A percentile compares a stretch with the other conserved stretches of the same genome.
These are phyloP conservation scores for Drosophila carrolli DNA, from an alignment of 1,140 invertebrate species.

Conservation along the genomic window DNA sequence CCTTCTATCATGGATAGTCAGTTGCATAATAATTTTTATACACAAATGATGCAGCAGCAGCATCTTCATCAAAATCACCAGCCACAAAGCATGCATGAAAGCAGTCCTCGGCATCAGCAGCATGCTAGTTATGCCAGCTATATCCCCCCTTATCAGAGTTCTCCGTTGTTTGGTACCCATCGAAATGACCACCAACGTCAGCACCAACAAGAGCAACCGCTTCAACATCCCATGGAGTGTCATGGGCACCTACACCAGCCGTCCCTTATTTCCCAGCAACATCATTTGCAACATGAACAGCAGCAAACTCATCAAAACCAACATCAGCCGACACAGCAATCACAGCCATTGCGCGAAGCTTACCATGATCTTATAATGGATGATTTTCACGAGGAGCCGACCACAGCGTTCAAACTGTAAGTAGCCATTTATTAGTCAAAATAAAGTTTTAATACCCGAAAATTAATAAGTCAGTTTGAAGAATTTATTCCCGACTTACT, in stretches of 20 bases:
- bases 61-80: constrained; percentile 58
- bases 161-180: constrained; percentile 55
- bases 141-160: constrained; percentile 52
- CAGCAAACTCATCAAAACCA: constrained; percentile 13
- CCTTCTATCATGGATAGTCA: constrained; percentile 31
- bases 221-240: constrained; percentile 42
- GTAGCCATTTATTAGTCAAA: constrained; percentile 21
- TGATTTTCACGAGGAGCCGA: constrained; percentile 74
- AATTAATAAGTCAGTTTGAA: too few relatives aligned
- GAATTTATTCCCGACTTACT: too few relatives aligned
- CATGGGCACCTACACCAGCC: constrained; percentile 42
- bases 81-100: constrained; percentile 39
- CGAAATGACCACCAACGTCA: constrained; percentile 43
- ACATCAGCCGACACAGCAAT: constrained; percentile 21
- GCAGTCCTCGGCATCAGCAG: constrained; percentile 54
- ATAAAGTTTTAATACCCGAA: too few relatives aligned
- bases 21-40: constrained; percentile 40
- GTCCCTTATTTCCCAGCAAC: constrained; percentile 10
- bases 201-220: constrained; percentile 24
- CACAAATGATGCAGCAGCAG: constrained; percentile 65
- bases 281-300: constrained; percentile 9
- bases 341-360: constrained; percentile 51
- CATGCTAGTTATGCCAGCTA: constrained; percentile 49
- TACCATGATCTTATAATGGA: constrained; percentile 75
- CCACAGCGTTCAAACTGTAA: constrained; percentile 67